Base-by-base conservation (phyloP, 2,797 vertebrate genomes). In the Sebastolobus altivelis region DNA sequence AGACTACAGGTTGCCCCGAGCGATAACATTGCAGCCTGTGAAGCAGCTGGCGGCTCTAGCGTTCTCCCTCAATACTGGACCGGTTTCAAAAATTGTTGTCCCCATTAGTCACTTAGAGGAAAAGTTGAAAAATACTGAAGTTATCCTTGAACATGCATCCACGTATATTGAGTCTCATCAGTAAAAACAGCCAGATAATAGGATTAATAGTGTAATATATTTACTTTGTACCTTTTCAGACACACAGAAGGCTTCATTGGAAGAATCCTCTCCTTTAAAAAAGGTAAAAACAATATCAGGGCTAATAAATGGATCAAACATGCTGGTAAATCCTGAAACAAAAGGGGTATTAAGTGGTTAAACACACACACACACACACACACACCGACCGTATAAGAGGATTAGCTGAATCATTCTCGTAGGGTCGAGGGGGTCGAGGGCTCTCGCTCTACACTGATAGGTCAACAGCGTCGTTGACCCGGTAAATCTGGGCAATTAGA, bases 401-500 rank as follows among this genome's bases (percentile, higher is more conserved):
- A 75, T 90, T 71, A 83, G 18, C 46, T 62, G 65, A 65, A 75
- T 58, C 31, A 13, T 18, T 79, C 37, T 43, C 1, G 31, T 9
- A 3, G 33, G 61, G 77, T 85, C 68, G 27, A 16, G 2, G 65
- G 59, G 77, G 78, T 84, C 58, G 52, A 82, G 75, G 52, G 75
- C 72, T 52, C 35, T 43, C 11, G 27, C 62, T 85, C 67, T 58
- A 1, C 27, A 11, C 29, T 35, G 40, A 69, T n/a, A 40, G 89
- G 85, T 87, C 78, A 52, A 77, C 74, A 60, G 62, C 33, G 0
- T 81, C 1, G 10, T 83, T 87, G 80, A 89, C 86, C 81, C 13
- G 2, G 11, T 31, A 79, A 84, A 84, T 85, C 82, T 35, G 43
- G 37, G 59, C 66, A 87, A 82, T 89, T 87, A 87, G 69, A 88